Evolutionary conservation across 2,113 vertebrate species (phyloP).

Genomic region (Phrynocephalus versicolor): DNA sequence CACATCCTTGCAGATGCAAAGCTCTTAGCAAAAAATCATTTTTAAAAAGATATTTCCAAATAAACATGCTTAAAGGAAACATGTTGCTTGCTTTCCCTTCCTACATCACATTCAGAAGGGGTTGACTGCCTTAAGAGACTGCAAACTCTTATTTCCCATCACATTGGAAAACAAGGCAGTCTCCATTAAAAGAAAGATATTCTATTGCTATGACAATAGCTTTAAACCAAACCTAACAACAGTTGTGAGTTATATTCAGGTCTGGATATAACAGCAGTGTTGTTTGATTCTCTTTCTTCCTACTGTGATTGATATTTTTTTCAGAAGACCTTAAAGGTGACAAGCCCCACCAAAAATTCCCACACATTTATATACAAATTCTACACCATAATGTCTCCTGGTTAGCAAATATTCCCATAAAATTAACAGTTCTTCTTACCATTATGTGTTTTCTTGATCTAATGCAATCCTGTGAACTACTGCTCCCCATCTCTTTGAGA

Average conservation of each 20-base stretch:
- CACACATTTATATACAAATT: conserved; percentile 9
- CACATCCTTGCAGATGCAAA: conserved; percentile 33
- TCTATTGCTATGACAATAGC: conserved; percentile 49
- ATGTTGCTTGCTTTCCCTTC: conserved; percentile 22
- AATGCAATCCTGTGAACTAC: conserved; percentile 9
- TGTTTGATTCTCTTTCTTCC: conserved; percentile 32
- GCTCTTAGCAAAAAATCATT: conserved; percentile 44
- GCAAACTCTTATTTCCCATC: conserved; percentile 28
- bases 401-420: background rate
- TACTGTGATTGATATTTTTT: conserved; percentile 45
- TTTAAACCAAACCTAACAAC: conserved; percentile 47
- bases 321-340: conserved; percentile 52
- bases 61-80: too few relatives aligned
- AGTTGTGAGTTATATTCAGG: conserved; percentile 51
- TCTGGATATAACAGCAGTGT: conserved; percentile 29
- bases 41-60: conserved; percentile 30
- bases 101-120: conserved; percentile 25
- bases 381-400: conserved; percentile 29
- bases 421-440: conserved; percentile 28
- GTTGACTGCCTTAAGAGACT: conserved; percentile 26
- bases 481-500: conserved; percentile 12
- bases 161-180: conserved; percentile 24
- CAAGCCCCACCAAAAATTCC: conserved; percentile 31
- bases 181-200: conserved; percentile 49
- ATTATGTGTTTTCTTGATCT: conserved; percentile 36